Evolutionary conservation across 2,797 vertebrate genomes (phyloP), one percentile per base, ranked within the genome.

Genomic region (Tympanoctomys barrerae): DNA sequence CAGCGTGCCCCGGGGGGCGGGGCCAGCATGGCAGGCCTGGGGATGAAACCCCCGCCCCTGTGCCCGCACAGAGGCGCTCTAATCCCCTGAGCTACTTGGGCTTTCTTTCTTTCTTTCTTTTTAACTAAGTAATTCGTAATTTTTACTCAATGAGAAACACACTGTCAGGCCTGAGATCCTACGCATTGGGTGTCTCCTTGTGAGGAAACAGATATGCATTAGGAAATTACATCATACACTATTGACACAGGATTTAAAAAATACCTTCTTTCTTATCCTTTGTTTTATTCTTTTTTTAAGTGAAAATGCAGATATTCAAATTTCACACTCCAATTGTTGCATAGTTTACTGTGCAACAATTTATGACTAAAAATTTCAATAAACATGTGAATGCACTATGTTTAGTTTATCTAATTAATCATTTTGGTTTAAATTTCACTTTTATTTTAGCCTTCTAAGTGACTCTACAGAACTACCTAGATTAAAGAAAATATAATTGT

Each of bases 351-450:
- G 5, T 42, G 42, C 42, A 42, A 42, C 42, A 42, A 42, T 42
- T 42, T 42, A 42, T 42, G 42, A 42, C 42, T 42, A 42, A 42
- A 42, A 42, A 42, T 42, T 42, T 6, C 42, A 42, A 42, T 42
- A 42, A 42, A 42, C 42, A 42, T 66, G 84, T 59, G 16, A 54
- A 88, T 75, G 89, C 28, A 28, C 7, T 91, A 18, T 79, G 12
- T 36, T 85, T 85, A 77, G 64, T 62, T 86, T 89, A 39, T 1
- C 2, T 46, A 80, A 33, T 57, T 22, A 75, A 33, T 57, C 19
- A 75, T 68, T 90, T 89, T 77, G 24, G 5, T 61, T 88, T 90
- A 68, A 94, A 91, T 90, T 26, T 70, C 10, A 70, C 42, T 86
- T 97, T 91, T 86, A 79, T 85, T 19, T 75, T 31, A 62, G 90